Percentiles rank a stretch among this genome's conserved stretches.
Conservation (phyloP, 2,888 invertebrate genomes). For the Pherbina coryleti region DNA sequence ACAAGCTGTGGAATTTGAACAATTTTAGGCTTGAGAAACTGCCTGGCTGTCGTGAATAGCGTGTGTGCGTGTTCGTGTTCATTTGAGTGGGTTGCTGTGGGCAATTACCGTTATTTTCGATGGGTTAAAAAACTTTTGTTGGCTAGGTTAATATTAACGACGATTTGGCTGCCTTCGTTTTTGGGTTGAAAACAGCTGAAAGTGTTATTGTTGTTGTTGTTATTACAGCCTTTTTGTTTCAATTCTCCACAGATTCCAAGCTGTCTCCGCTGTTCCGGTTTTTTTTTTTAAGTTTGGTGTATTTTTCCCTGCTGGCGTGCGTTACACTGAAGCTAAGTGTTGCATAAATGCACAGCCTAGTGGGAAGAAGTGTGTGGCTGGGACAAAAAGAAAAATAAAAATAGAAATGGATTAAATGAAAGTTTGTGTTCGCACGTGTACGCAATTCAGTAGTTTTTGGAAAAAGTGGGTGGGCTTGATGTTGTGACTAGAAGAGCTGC, state of each 20-base stretch:
- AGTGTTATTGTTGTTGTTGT: neutral
- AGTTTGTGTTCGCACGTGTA: conserved; percentile 34
- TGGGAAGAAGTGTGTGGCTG: no score
- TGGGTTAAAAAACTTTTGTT: conserved; percentile 1
- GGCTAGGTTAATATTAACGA: conserved; percentile 12
- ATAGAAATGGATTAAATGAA: neutral
- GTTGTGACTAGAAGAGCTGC: no score
- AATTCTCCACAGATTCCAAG: neutral
- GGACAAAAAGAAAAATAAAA: neutral
- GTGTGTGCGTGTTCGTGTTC: neutral
- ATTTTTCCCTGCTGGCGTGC: no score
- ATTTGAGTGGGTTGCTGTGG: neutral
- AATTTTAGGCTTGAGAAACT: neutral
- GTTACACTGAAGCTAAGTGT: no score
- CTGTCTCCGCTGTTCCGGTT: neutral
- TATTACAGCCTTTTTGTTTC: neutral
- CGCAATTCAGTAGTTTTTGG: conserved; percentile 9
- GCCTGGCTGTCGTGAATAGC: neutral
- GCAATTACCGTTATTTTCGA: neutral
- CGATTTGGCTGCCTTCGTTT: neutral
- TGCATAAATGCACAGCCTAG: no score
- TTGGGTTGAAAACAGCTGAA: neutral
- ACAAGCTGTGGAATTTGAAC: neutral
- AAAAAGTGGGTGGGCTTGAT: no score
- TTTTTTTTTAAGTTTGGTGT: no score